Base-by-base conservation (phyloP, 2,797 vertebrate genomes). In the Mus spretus region DNA sequence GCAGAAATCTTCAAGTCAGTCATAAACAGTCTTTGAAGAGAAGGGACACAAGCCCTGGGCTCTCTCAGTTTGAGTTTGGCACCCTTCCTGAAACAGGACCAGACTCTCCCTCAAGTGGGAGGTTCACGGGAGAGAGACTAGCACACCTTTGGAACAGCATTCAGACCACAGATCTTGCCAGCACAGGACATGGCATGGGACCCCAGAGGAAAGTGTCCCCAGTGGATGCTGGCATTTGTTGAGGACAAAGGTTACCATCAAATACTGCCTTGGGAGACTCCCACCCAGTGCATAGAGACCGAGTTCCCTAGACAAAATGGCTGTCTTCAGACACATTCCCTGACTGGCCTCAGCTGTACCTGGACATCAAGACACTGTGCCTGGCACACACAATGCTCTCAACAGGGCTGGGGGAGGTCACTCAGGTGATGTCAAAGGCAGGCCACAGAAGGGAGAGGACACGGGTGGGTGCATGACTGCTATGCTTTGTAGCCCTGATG, bases 11-110 rank as follows among this genome's bases (percentile, higher is more conserved):
- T 59, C 65, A 88, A 74, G 78, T 86, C 87, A 57, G 83, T 63
- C 31, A 13, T 63, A 55, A 96, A 94, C 79, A 77, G 95, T 80
- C 94, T 82, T 50, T 44, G 4, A 37, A 80, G 89, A 93, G 88
- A 82, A 95, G 94, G 74, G 86, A 59, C 82, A 89, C 40, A 57
- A 37, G n/a, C 61, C 79, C 84, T 15, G 20, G 75, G 50, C 57
- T 59, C 40, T 10, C 75, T 31, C 22, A 3, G 57, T 93, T 40
- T 13, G 65, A 74, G 11, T 57, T 81, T 79, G 26, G 34, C 90
- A 65, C 63, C 37, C 15, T 72, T 53, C 34, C 91, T 22, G 10
- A 92, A 81, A 37, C 12, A 67, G 59, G 65, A 14, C 80, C 72
- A 40, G 13, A 53, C 50, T 0, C 17, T 65, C 40, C 40, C 0